Percentiles rank a stretch among this genome's conserved stretches.
Evolutionary conservation across 2,113 vertebrate genomes (phyloP).

Genomic region (Panthera tigris): DNA sequence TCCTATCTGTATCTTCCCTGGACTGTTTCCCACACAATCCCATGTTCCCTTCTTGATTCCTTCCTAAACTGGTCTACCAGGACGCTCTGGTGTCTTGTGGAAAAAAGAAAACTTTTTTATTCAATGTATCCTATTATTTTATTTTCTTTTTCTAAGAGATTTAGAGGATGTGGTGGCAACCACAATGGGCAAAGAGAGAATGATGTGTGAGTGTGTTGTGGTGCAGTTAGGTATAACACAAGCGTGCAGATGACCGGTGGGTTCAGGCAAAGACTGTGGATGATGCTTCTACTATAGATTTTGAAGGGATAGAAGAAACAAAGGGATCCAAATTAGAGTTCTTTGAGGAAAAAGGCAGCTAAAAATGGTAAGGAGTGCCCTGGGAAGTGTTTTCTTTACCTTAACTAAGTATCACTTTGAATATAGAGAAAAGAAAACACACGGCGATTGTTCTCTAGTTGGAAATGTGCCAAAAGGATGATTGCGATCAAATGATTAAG

Average conservation of each 20-base stretch:
- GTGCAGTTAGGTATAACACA: background rate
- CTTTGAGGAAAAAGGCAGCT: background rate
- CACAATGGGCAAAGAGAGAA: background rate
- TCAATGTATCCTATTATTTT: background rate
- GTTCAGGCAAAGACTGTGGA: background rate
- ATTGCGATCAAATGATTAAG: conserved; percentile 4
- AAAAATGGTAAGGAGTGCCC: background rate
- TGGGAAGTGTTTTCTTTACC: background rate
- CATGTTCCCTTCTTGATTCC: background rate
- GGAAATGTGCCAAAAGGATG: conserved; percentile 2
- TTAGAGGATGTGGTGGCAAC: background rate
- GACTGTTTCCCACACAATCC: background rate
- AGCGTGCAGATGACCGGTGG: rapidly evolving
- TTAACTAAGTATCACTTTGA: background rate
- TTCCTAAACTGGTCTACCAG: background rate
- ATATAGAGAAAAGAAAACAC: background rate
- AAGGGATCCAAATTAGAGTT: background rate
- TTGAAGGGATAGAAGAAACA: background rate
- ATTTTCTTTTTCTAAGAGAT: background rate
- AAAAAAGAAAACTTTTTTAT: background rate
- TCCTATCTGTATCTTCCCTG: background rate
- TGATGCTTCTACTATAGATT: background rate
- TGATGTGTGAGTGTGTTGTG: background rate
- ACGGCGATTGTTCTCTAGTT: background rate
- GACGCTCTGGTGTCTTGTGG: background rate